Base-by-base conservation (phyloP, 2,113 vertebrate genomes). In the Percopsis transmontana region DNA sequence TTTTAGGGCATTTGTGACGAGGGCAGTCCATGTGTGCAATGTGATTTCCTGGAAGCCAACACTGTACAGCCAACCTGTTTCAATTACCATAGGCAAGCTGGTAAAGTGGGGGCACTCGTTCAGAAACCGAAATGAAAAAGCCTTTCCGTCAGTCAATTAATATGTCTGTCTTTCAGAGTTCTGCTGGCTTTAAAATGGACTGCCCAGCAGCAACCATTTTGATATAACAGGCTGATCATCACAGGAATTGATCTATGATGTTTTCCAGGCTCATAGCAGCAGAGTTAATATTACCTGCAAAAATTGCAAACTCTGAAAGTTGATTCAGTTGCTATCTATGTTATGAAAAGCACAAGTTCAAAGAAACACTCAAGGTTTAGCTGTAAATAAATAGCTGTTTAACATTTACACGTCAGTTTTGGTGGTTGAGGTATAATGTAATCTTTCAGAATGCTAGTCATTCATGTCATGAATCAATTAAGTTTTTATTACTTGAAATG, bases 1-100 rank as follows among this genome's bases (percentile, higher is more conserved):
- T 8, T 12, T 60, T 45, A 38, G 51, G 40, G 62, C 27, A 7
- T 20, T 52, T 19, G 24, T n/a, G 10, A 21, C 8, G 27, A 33
- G 27, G 27, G 5, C 27, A 39, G 20, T 62, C 60, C 20, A 45
- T 20, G 51, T 51, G 60, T 62, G 60, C 27, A 24, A 52, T 38
- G 44, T 50, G 15, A 6, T 40, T 51, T 62, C 60, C 47, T 51
- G 27, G 11, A 15, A 61, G 24, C 24, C 42, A 16, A 7, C n/a
- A 33, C 42, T 48, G 42, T 48, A 58, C 10, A 24, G 55, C 69
- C 60, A 74, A 71, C 47, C 41, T 20, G 47, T 47, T 66, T 55
- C 62, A 66, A 58, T 33, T 20, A 62, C 63, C 47, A 38, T 51
- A 71, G 12, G 11, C 11, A 14, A 14, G 42, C 11, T 44, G 42